Percentiles rank a stretch among this genome's conserved stretches.
phyloP scores from a whole-genome alignment of 1,140 invertebrate species.

The Brachionus sp. region DNA sequence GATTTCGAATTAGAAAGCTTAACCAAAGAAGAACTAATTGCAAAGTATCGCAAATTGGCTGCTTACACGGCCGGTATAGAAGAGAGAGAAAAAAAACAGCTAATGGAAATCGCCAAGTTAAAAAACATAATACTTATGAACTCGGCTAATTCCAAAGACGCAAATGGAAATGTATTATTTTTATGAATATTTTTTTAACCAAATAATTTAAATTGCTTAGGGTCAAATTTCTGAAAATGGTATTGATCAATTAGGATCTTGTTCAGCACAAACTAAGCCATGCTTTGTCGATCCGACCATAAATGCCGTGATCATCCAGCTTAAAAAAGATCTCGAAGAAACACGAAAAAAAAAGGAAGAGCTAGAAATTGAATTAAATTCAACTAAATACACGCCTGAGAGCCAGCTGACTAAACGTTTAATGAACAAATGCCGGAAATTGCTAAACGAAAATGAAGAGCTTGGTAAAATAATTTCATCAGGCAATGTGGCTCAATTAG shows the following conservation, averaged over 20 bases:
- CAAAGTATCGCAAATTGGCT: background rate
- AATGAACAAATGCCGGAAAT: slow-evolving; percentile 90
- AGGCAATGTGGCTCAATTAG: slow-evolving; percentile 86
- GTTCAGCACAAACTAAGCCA: background rate
- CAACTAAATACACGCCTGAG: slow-evolving; percentile 32
- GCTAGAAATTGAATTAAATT: slow-evolving; percentile 24
- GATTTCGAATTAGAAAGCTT: slow-evolving; percentile 38
- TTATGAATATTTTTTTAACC: background rate
- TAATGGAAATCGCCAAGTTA: slow-evolving; percentile 35
- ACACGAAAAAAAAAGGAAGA: slow-evolving; percentile 32
- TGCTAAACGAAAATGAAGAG: slow-evolving; percentile 98
- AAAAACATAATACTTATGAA: slow-evolving; percentile 43
- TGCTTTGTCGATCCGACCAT: slow-evolving; percentile 12
- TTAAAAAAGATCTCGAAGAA: slow-evolving; percentile 40
- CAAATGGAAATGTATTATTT: background rate
- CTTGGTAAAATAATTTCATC: slow-evolving; percentile 90
- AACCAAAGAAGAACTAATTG: slow-evolving; percentile 1
- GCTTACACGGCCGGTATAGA: background rate
- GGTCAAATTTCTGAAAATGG: background rate
- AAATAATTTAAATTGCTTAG: background rate
- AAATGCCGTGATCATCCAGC: slow-evolving; percentile 8
- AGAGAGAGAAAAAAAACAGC: slow-evolving; percentile 33
- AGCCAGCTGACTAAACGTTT: slow-evolving; percentile 86
- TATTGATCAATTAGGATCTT: background rate
- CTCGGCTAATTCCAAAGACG: background rate